Conservation (phyloP, 2,797 vertebrate species). For the Typhlichthys eigenmanni region DNA sequence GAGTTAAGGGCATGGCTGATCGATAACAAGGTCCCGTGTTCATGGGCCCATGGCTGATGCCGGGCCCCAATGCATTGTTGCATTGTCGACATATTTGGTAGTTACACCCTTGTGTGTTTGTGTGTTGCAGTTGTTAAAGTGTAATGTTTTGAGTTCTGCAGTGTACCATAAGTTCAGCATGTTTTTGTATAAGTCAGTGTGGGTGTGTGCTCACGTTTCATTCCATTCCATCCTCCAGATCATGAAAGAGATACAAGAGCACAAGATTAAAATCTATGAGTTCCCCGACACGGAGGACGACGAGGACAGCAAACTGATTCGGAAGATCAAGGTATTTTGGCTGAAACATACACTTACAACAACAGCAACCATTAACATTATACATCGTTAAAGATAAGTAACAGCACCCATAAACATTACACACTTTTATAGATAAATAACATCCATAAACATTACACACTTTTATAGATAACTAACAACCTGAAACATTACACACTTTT, state of each 20-base stretch:
- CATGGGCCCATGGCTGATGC: no score
- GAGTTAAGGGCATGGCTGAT: no score
- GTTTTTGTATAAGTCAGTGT: neutral
- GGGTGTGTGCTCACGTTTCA: neutral
- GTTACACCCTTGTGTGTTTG: neutral
- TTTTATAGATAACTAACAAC: no score
- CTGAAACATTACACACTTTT: no score
- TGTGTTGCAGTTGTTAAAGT: neutral
- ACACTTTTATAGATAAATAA: no score
- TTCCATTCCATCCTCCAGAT: slow-evolving; percentile 60
- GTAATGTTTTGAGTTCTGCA: neutral
- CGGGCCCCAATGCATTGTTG: no score
- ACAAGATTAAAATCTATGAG: slow-evolving; percentile 85
- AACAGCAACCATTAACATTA: no score
- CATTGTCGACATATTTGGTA: neutral
- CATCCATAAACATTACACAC: no score
- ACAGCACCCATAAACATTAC: no score
- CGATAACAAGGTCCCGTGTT: no score
- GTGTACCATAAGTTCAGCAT: neutral
- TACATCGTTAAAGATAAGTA: no score
- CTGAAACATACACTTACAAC: neutral
- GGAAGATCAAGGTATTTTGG: slow-evolving; percentile 80
- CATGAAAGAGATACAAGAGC: slow-evolving; percentile 85
- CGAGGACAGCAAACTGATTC: slow-evolving; percentile 82
- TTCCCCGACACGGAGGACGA: slow-evolving; percentile 83